Evolutionary conservation across 1,140 invertebrate genomes (phyloP).

Genomic region (Acyrthosiphon pisum): DNA sequence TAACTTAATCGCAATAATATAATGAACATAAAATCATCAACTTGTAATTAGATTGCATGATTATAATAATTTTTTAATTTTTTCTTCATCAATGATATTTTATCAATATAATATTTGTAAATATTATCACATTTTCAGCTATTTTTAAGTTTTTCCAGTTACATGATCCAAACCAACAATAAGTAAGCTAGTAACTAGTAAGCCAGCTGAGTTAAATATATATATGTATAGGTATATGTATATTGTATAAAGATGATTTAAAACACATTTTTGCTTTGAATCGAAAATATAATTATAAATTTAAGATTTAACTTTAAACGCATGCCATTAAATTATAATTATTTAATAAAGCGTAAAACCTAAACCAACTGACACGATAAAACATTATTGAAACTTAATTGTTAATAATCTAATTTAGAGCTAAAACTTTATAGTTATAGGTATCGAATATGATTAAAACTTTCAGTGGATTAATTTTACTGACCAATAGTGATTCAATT

Average conservation of each 20-base stretch:
- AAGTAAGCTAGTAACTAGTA: no score
- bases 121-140: background rate
- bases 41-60: background rate
- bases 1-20: background rate
- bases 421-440: background rate
- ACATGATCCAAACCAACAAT: background rate
- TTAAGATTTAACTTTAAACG: background rate
- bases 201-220: no score
- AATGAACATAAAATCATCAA: background rate
- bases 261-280: background rate
- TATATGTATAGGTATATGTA: no score
- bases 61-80: background rate
- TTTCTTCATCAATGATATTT: no score
- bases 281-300: background rate
- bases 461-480: constrained; percentile 1
- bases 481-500: background rate
- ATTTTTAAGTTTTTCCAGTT: background rate
- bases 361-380: background rate
- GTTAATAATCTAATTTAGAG: background rate
- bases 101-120: background rate
- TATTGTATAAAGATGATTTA: background rate
- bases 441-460: constrained; percentile 8
- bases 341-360: background rate
- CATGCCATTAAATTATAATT: background rate
- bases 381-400: background rate